Conservation (phyloP, 2,797 vertebrate species). For the Cyclopterus lumpus region DNA sequence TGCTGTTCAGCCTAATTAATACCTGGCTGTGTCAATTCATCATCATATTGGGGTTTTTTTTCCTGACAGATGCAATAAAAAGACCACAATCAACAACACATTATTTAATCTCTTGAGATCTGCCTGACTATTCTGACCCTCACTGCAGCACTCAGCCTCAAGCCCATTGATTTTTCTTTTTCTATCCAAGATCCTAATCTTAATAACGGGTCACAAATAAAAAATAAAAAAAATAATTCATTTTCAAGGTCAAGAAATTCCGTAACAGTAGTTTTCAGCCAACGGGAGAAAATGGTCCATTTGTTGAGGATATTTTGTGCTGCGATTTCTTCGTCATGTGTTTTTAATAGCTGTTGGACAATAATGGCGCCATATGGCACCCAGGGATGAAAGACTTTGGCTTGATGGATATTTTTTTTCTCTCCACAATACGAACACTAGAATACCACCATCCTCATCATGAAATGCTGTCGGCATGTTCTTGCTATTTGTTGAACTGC, state of each 20-base stretch:
- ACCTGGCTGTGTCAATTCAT: neutral
- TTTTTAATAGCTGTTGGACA: neutral
- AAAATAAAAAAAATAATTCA: neutral
- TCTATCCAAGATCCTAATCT: neutral
- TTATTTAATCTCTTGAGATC: neutral
- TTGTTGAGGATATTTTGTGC: neutral
- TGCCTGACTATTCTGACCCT: too few relatives aligned
- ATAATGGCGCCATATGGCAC: neutral
- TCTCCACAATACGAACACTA: neutral
- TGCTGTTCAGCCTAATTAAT: constrained; percentile 15
- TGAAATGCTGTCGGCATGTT: neutral
- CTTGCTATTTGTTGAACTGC: neutral
- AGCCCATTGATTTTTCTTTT: neutral
- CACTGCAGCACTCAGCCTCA: too few relatives aligned
- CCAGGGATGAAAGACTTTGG: neutral
- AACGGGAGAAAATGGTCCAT: neutral
- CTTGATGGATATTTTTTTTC: neutral
- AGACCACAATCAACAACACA: neutral
- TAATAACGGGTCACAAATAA: neutral
- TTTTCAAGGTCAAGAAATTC: constrained; percentile 5
- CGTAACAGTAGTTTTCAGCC: neutral
- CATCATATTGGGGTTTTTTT: neutral
- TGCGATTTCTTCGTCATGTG: neutral
- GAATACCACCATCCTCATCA: neutral
- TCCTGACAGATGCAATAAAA: neutral